Conservation (phyloP, 2,797 vertebrate genomes). For the Anguilla marmorata region DNA sequence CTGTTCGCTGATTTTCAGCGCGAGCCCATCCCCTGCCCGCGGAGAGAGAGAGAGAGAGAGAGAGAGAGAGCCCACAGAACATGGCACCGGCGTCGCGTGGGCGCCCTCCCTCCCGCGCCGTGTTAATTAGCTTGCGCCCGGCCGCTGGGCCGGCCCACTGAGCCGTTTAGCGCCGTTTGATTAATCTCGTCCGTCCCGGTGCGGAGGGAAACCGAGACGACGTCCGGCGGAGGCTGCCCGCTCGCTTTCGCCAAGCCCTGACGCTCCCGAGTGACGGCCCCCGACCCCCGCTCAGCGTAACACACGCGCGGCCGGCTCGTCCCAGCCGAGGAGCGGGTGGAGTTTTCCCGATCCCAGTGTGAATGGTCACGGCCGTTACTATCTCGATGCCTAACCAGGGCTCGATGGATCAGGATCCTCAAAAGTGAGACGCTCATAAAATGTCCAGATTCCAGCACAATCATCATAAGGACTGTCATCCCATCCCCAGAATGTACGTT, state of each 20-base stretch:
- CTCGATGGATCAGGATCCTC: background rate
- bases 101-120: conserved; percentile 60
- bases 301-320: background rate
- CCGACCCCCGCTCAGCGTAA: conserved; percentile 20
- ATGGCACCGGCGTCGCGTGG: conserved; percentile 52
- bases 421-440: background rate
- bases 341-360: background rate
- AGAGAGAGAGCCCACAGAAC: background rate
- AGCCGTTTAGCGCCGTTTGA: conserved; percentile 68
- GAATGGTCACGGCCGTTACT: background rate
- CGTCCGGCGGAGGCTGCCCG: conserved; percentile 53
- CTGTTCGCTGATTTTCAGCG: conserved; percentile 17
- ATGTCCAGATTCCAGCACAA: background rate
- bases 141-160: conserved; percentile 59
- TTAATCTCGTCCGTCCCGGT: conserved; percentile 66
- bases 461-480: background rate
- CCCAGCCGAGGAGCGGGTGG: background rate
- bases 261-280: conserved; percentile 41
- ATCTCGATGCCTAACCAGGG: background rate
- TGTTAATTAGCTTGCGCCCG: conserved; percentile 71
- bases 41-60: background rate
- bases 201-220: conserved; percentile 42
- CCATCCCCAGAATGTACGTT: background rate
- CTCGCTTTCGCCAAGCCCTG: conserved; percentile 54
- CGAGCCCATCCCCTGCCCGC: background rate